phyloP scores from a whole-genome alignment of 2,797 vertebrate genomes.

The Okamejei kenojei region DNA sequence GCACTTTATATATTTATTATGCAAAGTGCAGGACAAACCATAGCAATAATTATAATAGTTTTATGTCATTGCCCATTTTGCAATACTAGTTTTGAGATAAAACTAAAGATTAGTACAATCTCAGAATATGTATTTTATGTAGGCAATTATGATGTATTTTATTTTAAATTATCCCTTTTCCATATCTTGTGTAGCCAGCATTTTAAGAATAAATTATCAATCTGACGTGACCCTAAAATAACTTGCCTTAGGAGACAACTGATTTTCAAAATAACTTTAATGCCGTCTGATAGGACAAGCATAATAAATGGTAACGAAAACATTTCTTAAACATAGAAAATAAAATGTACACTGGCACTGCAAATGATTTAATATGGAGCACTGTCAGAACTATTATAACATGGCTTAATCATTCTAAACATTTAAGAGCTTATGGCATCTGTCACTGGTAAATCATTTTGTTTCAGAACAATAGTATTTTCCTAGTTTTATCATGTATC shows the following conservation, averaged over 20 bases:
- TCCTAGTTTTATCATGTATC: not conserved
- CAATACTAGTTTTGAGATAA: conserved; percentile 8
- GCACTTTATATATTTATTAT: not conserved
- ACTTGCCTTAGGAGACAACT: not conserved
- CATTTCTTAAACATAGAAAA: not conserved
- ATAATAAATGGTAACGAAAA: not conserved
- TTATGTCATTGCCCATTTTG: not conserved
- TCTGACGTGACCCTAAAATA: not conserved
- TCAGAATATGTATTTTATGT: not conserved
- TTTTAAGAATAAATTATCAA: not conserved
- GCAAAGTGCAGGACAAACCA: not conserved
- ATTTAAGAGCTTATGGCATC: not conserved
- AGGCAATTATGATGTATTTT: not conserved
- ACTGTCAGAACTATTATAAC: not conserved
- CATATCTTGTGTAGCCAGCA: not conserved
- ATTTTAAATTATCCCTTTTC: not conserved
- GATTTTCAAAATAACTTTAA: not conserved
- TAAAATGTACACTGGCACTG: not conserved
- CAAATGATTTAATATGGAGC: not conserved
- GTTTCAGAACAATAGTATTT: not conserved
- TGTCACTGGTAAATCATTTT: not conserved
- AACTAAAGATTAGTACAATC: not conserved
- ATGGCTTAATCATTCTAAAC: not conserved
- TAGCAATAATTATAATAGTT: not conserved
- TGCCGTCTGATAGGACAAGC: not conserved